Evolutionary conservation across 2,888 invertebrate genomes (phyloP).

Genomic region (Deilephila elpenor): DNA sequence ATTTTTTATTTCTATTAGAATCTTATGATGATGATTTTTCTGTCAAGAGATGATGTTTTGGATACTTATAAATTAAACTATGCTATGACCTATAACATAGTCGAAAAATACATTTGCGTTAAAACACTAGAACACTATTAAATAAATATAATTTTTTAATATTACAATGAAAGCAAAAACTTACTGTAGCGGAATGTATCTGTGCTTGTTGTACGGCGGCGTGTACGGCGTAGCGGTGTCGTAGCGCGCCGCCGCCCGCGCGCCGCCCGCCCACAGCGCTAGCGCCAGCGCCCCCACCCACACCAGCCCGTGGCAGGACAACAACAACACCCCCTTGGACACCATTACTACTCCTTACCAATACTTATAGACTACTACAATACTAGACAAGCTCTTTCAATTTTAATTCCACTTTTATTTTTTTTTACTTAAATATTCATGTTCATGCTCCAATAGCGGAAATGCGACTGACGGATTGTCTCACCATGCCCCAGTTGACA

Average conservation of each 20-base stretch:
- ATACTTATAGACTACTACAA: slow-evolving; percentile 25
- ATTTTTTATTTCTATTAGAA: too few species aligned
- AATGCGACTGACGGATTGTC: slow-evolving; percentile 65
- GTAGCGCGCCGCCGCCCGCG: slow-evolving; percentile 64
- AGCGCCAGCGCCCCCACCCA: slow-evolving; percentile 61
- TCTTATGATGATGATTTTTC: too few species aligned
- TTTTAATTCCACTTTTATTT: slow-evolving; percentile 40
- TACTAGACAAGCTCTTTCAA: slow-evolving; percentile 28
- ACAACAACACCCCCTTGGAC: slow-evolving; percentile 56
- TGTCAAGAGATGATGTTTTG: too few species aligned
- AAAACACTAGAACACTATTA: not conserved
- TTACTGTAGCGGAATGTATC: slow-evolving; percentile 76
- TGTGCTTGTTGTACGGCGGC: slow-evolving; percentile 66
- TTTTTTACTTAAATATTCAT: slow-evolving; percentile 39
- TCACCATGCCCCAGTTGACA: slow-evolving; percentile 69
- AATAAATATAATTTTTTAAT: not conserved
- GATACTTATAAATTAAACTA: too few species aligned
- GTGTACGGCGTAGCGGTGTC: slow-evolving; percentile 76
- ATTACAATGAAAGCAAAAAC: slow-evolving; percentile 45
- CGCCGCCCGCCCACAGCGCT: slow-evolving; percentile 71
- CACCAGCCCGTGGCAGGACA: slow-evolving; percentile 67
- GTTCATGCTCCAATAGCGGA: slow-evolving; percentile 59
- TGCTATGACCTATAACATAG: too few species aligned
- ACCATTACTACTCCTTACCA: slow-evolving; percentile 52
- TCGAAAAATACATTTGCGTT: too few species aligned